phyloP scores from a whole-genome alignment of 1,140 invertebrate genomes.

The Sinella curviseta region DNA sequence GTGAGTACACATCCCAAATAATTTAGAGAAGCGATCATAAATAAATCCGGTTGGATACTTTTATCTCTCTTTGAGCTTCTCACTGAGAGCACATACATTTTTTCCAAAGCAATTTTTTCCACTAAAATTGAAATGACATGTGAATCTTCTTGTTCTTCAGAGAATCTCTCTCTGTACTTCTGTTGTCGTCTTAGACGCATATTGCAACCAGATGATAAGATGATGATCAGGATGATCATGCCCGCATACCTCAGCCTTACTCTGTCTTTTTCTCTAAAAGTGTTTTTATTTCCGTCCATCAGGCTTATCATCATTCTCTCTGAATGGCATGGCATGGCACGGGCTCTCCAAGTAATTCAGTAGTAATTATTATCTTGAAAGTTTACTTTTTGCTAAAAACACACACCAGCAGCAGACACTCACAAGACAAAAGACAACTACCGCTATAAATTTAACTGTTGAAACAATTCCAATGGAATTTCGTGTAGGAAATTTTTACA shows the following conservation, averaged over 20 bases:
- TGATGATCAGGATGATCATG: background rate
- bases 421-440: too few relatives aligned
- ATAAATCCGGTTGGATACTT: background rate
- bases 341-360: background rate
- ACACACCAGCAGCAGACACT: background rate
- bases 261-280: background rate
- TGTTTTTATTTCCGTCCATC: background rate
- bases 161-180: background rate
- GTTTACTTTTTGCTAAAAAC: background rate
- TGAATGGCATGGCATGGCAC: background rate
- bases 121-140: background rate
- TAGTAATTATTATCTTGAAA: background rate
- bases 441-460: background rate
- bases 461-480: background rate
- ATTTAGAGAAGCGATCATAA: background rate
- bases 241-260: background rate
- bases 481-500: background rate
- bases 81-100: too few relatives aligned
- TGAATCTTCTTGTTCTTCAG: constrained; percentile 11
- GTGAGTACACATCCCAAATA: too few relatives aligned
- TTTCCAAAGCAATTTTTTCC: background rate
- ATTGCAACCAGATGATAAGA: constrained; percentile 8
- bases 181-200: background rate
- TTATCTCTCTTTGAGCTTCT: too few relatives aligned
- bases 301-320: background rate